These are phyloP conservation scores for Nasonovia ribisnigri DNA, from an alignment of 2,888 invertebrate genomes.

Conservation along the genomic window DNA sequence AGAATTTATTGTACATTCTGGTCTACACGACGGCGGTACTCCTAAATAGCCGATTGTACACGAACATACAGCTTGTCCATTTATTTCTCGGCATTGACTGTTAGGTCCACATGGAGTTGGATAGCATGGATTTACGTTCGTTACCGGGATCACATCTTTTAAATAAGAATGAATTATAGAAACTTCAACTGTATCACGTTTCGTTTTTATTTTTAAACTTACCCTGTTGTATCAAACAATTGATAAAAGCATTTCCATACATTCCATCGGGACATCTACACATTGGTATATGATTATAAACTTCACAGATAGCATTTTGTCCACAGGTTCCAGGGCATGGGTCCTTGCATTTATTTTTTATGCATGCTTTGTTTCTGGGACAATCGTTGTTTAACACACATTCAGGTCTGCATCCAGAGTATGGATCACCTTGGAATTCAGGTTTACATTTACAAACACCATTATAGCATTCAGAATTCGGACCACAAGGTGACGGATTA, in stretches of 20 bases:
- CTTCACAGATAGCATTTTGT: constrained; percentile 70
- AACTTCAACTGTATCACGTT: background rate
- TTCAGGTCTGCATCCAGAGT: constrained; percentile 70
- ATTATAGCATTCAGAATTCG: constrained; percentile 77
- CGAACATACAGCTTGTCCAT: constrained; percentile 72
- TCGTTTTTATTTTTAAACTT: background rate
- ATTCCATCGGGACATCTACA: constrained; percentile 71
- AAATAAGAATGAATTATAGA: background rate
- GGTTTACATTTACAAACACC: constrained; percentile 79
- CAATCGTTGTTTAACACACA: constrained; percentile 70
- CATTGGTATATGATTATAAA: constrained; percentile 71
- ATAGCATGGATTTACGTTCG: constrained; percentile 71
- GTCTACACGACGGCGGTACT: constrained; percentile 71
- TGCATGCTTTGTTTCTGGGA: constrained; percentile 70
- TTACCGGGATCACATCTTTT: constrained; percentile 61
- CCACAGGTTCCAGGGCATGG: constrained; percentile 70
- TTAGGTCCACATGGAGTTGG: constrained; percentile 73
- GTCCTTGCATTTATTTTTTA: constrained; percentile 70
- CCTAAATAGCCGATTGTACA: constrained; percentile 71
- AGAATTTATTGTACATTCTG: constrained; percentile 72
- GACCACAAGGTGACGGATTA: constrained; percentile 76
- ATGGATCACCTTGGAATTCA: constrained; percentile 81
- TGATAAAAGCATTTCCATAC: constrained; percentile 72
- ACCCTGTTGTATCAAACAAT: constrained; percentile 71
- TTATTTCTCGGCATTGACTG: constrained; percentile 71